Evolutionary conservation across 2,888 invertebrate species (phyloP).

Genomic region (Leucophenga maculata): DNA sequence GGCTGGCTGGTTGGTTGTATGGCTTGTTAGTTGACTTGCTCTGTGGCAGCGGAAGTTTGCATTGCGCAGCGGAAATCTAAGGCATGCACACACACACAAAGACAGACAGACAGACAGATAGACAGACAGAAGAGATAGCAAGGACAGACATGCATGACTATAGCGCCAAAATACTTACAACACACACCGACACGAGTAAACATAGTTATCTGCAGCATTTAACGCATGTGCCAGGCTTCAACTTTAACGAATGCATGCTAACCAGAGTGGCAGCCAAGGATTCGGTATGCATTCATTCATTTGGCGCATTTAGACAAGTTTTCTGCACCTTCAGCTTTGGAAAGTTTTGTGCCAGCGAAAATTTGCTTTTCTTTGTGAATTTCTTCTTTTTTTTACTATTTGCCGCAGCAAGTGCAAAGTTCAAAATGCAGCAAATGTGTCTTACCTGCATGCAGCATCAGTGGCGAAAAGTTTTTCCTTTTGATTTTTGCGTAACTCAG

Average conservation of each 20-base stretch:
- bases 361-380: constrained; percentile 15
- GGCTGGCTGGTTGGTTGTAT: constrained; percentile 33
- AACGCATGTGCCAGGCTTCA: constrained; percentile 54
- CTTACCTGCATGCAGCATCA: constrained; percentile 55
- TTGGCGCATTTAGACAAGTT: constrained; percentile 48
- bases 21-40: constrained; percentile 11
- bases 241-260: background rate
- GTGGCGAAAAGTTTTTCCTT: constrained; percentile 56
- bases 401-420: constrained; percentile 42
- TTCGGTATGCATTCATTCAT: constrained; percentile 26
- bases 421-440: constrained; percentile 56
- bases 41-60: constrained; percentile 47
- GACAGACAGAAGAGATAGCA: constrained; percentile 36
- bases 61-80: constrained; percentile 48
- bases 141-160: constrained; percentile 11
- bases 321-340: constrained; percentile 12
- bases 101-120: background rate
- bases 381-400: background rate
- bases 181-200: constrained; percentile 4
- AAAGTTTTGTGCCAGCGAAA: constrained; percentile 1
- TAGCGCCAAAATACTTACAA: background rate
- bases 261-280: constrained; percentile 29
- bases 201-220: constrained; percentile 46
- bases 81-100: constrained; percentile 36
- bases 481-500: constrained; percentile 48